Conservation (phyloP, 1,140 invertebrate species). For the Drosophila yakuba region DNA sequence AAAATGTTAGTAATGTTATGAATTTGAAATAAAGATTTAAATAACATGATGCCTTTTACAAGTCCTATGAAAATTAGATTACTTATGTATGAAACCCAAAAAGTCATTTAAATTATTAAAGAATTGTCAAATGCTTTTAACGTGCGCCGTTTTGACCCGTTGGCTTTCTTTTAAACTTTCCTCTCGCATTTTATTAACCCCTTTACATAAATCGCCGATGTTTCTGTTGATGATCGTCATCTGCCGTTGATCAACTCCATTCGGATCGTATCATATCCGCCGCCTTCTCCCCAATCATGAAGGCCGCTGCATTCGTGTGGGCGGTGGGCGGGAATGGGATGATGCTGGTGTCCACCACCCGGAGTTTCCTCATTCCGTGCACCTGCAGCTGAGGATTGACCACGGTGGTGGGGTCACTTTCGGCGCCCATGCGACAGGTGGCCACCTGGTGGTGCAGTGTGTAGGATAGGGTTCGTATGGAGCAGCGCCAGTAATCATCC, state of each 20-base stretch:
- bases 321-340: slow-evolving; percentile 89
- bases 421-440: slow-evolving; percentile 92
- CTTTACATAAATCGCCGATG: slow-evolving; percentile 35
- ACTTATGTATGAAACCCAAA: neutral
- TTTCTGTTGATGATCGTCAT: neutral
- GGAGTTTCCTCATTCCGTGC: slow-evolving; percentile 88
- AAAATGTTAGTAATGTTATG: neutral
- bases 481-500: slow-evolving; percentile 91
- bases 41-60: neutral
- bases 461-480: slow-evolving; percentile 87
- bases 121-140: neutral
- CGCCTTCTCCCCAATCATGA: slow-evolving; percentile 95
- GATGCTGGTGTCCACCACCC: slow-evolving; percentile 91
- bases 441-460: slow-evolving; percentile 90
- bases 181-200: slow-evolving; percentile 62
- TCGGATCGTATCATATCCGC: slow-evolving; percentile 91
- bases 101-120: neutral
- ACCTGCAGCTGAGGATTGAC: slow-evolving; percentile 91
- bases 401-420: slow-evolving; percentile 88
- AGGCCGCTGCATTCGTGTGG: slow-evolving; percentile 89
- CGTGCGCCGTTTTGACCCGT: neutral
- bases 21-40: neutral
- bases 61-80: neutral
- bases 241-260: slow-evolving; percentile 79
- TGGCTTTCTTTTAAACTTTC: slow-evolving; percentile 44